Base-by-base conservation (phyloP, 1,140 invertebrate species). In the Aphaenogaster ashmeadi region DNA sequence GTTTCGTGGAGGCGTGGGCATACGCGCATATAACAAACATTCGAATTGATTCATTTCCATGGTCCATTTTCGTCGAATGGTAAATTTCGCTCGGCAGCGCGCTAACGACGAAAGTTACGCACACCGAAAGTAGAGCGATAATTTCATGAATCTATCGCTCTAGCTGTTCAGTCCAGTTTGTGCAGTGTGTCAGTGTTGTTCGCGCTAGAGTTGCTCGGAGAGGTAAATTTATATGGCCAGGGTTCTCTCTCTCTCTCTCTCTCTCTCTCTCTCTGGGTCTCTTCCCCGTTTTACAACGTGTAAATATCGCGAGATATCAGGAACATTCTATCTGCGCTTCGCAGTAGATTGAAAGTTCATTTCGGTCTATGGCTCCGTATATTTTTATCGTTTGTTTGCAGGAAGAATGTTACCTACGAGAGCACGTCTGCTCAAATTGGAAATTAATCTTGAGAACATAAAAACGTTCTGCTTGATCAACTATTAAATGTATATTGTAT, bases 61-160 rank as follows among this genome's bases (percentile, higher is more conserved):
- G 36, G 84, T 54, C 50, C 62, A 80, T 80, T 87, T 72, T 83
- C 64, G 41, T 52, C 33, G 41, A 64, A 52, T 56, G 15, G 78
- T 80, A 54, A 77, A 89, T 89, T 87, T 89, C 11, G 36, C 27
- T 33, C 50, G 13, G 56, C 27, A 4, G 33, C 5, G 47, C 6
- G 38, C 13, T 60, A 58, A 78, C 52, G 54, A 77, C 77, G 44
- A 87, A 89, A 71, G 78, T 75, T 72, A 67, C 66, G 21, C 11
- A 52, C 36, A n/a, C 36, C 38, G 54, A 89, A 89, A 87, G 78
- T 87, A 74, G 66, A 69, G 41, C 54, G 75, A 58, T 67, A 81
- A 89, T 87, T 86, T 89, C 47, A 27, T 64, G 38, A 67, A 88
- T 86, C 83, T 78, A 74, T 89, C 74, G 80, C 33, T 47, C 54